phyloP scores from a whole-genome alignment of 2,888 invertebrate species.

The Microctonus aethiopoides region DNA sequence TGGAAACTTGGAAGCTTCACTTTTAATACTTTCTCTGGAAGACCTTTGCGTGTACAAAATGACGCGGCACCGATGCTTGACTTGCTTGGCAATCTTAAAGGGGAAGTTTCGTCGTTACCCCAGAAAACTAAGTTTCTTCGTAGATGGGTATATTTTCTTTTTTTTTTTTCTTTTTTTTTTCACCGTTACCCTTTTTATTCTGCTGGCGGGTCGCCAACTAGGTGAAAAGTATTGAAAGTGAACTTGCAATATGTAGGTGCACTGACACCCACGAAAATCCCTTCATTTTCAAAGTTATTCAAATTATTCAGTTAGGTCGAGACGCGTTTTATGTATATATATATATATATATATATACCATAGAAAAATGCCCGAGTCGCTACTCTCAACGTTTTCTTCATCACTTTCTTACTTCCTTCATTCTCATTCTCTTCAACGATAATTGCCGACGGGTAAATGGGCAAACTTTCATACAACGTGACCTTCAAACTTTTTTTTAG shows the following conservation, averaged over 20 bases:
- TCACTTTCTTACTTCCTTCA: slow-evolving; percentile 19
- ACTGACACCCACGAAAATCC: slow-evolving; percentile 30
- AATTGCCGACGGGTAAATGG: slow-evolving; percentile 56
- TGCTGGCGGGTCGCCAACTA: slow-evolving; percentile 61
- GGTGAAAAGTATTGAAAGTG: slow-evolving; percentile 66
- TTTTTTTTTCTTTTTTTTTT: no score
- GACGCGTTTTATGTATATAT: no score
- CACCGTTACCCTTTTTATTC: slow-evolving; percentile 30
- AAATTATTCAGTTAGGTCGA: slow-evolving; percentile 55
- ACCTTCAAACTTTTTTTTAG: slow-evolving; percentile 33
- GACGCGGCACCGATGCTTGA: slow-evolving; percentile 37
- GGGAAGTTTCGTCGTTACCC: slow-evolving; percentile 60
- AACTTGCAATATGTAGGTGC: slow-evolving; percentile 62
- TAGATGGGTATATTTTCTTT: slow-evolving; percentile 35
- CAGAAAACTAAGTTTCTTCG: slow-evolving; percentile 57
- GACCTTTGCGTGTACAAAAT: slow-evolving; percentile 41
- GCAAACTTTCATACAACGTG: slow-evolving; percentile 55
- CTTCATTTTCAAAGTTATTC: slow-evolving; percentile 61
- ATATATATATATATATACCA: slow-evolving; percentile 29
- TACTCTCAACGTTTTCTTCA: slow-evolving; percentile 15
- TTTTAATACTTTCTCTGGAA: slow-evolving; percentile 44
- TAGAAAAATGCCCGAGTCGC: slow-evolving; percentile 43
- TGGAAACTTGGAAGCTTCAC: slow-evolving; percentile 39
- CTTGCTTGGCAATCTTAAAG: slow-evolving; percentile 56
- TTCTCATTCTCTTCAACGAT: slow-evolving; percentile 39